Evolutionary conservation across 2,113 vertebrate genomes (phyloP), one percentile per base, ranked within the genome.

Genomic region (Epinephelus moara): DNA sequence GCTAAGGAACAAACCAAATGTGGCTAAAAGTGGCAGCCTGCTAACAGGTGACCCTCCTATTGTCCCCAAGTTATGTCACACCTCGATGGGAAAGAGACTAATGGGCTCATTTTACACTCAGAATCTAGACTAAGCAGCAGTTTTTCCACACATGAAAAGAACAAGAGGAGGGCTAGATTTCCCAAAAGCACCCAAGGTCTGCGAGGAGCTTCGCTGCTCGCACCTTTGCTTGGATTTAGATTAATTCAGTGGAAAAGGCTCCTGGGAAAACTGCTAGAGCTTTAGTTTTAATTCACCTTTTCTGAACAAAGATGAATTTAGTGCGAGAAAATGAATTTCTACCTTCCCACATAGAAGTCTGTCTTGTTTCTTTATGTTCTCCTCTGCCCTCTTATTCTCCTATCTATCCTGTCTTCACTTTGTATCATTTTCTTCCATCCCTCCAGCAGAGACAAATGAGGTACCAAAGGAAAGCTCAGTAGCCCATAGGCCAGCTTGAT

Each of bases 161-260:
- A 73, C 25, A 77, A 82, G 68, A 55, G 47, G 52, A 12, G 59
- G 80, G 70, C 72, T 61, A 56, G 77, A 80, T 72, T 85, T 83
- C 66, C 80, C 80, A 70, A 69, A 81, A 80, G 85, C 67, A 71
- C 30, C 25, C 4, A 4, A 60, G 52, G 61, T 72, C 72, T 84
- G 59, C 37, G 68, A 79, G 42, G 75, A 88, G n/a, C 79, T 33
- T 45, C 1, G 2, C 86, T 70, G 76, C 56, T 86, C 70, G 12
- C 68, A 70, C 75, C 56, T 88, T 69, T 55, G 52, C 69, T 66
- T 73, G n/a, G 68, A 77, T 86, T 86, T 69, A 77, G 62, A 89
- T 85, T 81, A 81, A 84, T 78, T 89, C 73, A 63, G 49, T 12
- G n/a, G 42, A 25, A 88, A 84, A 78, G 75, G 52, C 77, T 85